Evolutionary conservation across 1,140 invertebrate species (phyloP).

Genomic region (Oryzaephilus surinamensis): DNA sequence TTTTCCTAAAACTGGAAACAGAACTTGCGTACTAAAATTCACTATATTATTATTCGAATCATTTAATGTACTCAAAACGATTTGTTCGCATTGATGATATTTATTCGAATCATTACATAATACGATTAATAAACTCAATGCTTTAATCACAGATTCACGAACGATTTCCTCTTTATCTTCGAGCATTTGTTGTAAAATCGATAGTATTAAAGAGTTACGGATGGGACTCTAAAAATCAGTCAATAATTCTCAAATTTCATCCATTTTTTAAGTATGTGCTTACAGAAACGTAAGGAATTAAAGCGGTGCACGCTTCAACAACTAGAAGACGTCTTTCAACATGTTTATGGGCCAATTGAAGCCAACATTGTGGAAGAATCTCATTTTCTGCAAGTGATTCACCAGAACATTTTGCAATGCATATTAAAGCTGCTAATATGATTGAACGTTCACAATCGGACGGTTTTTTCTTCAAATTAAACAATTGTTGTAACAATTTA

Average conservation of each 20-base stretch:
- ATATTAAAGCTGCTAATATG: conserved; percentile 55
- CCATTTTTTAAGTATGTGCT: conserved; percentile 17
- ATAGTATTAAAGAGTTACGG: conserved; percentile 58
- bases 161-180: conserved; percentile 61
- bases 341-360: conserved; percentile 65
- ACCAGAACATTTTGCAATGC: conserved; percentile 47
- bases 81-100: conserved; percentile 51
- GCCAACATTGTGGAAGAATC: conserved; percentile 68
- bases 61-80: conserved; percentile 44
- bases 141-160: conserved; percentile 49
- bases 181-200: conserved; percentile 66
- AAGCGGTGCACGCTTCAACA: conserved; percentile 58
- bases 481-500: conserved; percentile 56
- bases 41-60: conserved; percentile 44
- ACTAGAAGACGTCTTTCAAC: conserved; percentile 58
- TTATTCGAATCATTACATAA: conserved; percentile 59
- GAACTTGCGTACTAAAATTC: conserved; percentile 35
- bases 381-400: conserved; percentile 51
- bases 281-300: conserved; percentile 60
- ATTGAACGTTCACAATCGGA: conserved; percentile 57
- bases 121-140: conserved; percentile 51
- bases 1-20: conserved; percentile 48
- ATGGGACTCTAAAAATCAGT: conserved; percentile 39
- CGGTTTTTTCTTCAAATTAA: conserved; percentile 68
- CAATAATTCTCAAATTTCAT: not conserved